phyloP scores from a whole-genome alignment of 2,113 vertebrate species.

The Oreochromis aureus region DNA sequence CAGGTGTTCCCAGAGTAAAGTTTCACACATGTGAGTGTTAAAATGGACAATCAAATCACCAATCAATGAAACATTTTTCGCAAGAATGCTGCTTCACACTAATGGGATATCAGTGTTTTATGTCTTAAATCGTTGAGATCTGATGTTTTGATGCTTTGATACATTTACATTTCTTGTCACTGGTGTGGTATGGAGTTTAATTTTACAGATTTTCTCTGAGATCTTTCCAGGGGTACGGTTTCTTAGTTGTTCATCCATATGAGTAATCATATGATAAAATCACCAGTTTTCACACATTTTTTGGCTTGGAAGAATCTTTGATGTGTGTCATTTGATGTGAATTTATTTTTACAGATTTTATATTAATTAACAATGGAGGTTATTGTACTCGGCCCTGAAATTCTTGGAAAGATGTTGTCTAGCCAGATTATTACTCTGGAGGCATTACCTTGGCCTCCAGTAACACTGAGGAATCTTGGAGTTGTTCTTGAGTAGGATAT shows the following conservation, averaged over 20 bases:
- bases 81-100: neutral
- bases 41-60: neutral
- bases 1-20: neutral
- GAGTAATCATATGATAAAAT: neutral
- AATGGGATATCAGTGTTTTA: neutral
- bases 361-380: neutral
- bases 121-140: neutral
- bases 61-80: accelerated
- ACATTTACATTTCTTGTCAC: accelerated
- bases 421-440: neutral
- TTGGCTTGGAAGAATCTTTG: neutral
- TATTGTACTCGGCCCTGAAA: neutral
- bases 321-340: neutral
- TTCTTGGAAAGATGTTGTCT: neutral
- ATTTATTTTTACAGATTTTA: neutral
- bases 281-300: neutral
- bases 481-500: neutral
- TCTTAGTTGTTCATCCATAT: neutral
- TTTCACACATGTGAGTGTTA: neutral
- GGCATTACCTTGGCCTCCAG: accelerated
- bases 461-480: accelerated
- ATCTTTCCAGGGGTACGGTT: accelerated
- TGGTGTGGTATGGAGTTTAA: neutral
- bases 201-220: neutral
- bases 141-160: neutral